Base-by-base conservation (phyloP, 1,140 invertebrate genomes). In the Mactra quadrangularis region DNA sequence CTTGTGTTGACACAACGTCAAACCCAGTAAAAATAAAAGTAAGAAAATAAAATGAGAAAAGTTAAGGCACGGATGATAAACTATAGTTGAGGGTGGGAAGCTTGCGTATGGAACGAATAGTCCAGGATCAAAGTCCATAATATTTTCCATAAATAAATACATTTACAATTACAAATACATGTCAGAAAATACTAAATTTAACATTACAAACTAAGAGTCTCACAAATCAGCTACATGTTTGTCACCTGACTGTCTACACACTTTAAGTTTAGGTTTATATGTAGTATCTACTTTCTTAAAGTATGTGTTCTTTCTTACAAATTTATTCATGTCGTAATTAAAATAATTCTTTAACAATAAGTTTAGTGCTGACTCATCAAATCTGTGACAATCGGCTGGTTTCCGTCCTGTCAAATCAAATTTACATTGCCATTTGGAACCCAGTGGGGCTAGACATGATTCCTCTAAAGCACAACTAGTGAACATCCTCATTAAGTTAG, bases 311-410 rank as follows among this genome's bases (percentile, higher is more conserved):
- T 57, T 45, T 25, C 59, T 13, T 3, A 45, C 53, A 41, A 74
- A 82, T 25, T 38, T 25, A 7, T 19, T 25, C 41, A 33, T 33
- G 25, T 82, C 79, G 41, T 62, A 82, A 41, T 82, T 29, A 52
- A 82, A 82, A 68, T 38, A 62, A 29, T 82, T 82, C 29, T 82
- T 82, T n/a, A 82, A n/a, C 27, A 82, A 47, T 29, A 82, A 74
- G 38, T 82, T 82, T n/a, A 82, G 53, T n/a, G 79, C 79, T 3
- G 79, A 82, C 52, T 82, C 79, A 38, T 82, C 79, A 33, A 35
- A 82, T 52, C 79, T 60, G n/a, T 82, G 79, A 35, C 79, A 82
- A 27, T 38, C 70, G 17, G 79, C 79, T 27, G 38, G 79, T 64
- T 82, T 74, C n/a, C 79, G 17, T 0, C 79, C 79, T 7, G 79